These are phyloP conservation scores for Turnix velox DNA, from an alignment of 2,113 vertebrate species.

Conservation along the genomic window DNA sequence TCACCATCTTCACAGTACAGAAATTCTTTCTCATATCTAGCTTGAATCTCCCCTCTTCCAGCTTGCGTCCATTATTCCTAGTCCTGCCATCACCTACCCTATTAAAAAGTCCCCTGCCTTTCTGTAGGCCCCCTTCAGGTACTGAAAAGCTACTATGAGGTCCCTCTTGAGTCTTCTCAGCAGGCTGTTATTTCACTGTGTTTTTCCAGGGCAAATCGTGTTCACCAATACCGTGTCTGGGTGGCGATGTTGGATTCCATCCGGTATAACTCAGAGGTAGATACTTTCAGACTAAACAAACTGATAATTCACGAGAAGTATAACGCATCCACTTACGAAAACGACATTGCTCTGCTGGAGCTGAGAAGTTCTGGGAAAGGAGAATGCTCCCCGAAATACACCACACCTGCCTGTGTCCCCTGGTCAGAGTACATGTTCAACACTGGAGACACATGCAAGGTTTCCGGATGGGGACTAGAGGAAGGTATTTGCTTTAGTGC, in stretches of 20 bases:
- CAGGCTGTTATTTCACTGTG: not conserved
- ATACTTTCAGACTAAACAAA: slow-evolving; percentile 53
- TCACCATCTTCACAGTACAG: no score
- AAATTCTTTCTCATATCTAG: no score
- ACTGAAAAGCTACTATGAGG: no score
- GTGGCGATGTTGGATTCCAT: slow-evolving; percentile 75
- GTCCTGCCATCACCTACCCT: no score
- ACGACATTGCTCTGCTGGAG: slow-evolving; percentile 91
- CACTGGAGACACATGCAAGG: slow-evolving; percentile 78
- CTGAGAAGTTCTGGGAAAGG: slow-evolving; percentile 19
- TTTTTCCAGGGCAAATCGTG: slow-evolving; percentile 66
- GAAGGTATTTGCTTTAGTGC: slow-evolving; percentile 69
- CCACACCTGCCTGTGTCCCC: slow-evolving; percentile 82
- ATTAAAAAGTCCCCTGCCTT: no score
- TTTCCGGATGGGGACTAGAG: slow-evolving; percentile 91
- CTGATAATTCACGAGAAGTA: slow-evolving; percentile 82
- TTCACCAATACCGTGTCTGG: slow-evolving; percentile 75
- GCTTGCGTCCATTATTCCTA: no score
- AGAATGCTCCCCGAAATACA: slow-evolving; percentile 61
- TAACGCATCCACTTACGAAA: slow-evolving; percentile 75
- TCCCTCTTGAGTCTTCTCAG: no score
- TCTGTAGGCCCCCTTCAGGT: no score
- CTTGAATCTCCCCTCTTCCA: no score
- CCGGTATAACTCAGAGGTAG: not conserved
- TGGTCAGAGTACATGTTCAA: slow-evolving; percentile 86